Conservation (phyloP, 2,888 invertebrate species). For the Leuctra nigra region DNA sequence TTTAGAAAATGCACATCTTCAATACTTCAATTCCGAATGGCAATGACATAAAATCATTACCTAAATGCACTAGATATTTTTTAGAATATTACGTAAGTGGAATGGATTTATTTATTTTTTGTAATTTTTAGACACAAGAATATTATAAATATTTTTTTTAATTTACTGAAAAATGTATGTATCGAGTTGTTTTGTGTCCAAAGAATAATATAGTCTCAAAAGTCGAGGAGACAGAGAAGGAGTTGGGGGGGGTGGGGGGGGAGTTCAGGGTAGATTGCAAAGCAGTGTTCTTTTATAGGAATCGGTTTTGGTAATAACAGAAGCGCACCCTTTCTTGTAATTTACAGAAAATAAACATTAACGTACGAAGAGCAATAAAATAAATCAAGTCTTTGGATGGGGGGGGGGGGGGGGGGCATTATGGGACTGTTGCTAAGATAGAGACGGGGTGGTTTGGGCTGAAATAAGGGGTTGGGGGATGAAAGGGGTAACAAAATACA, state of each 20-base stretch:
- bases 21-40: too few relatives aligned
- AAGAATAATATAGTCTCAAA: too few relatives aligned
- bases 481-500: slow-evolving; percentile 17
- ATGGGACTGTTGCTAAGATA: slow-evolving; percentile 16
- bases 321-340: slow-evolving; percentile 48
- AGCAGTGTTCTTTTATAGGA: neutral
- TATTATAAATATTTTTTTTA: too few relatives aligned
- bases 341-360: slow-evolving; percentile 50
- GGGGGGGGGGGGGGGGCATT: slow-evolving; percentile 24
- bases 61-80: too few relatives aligned
- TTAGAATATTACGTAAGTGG: too few relatives aligned
- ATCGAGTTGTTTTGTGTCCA: too few relatives aligned
- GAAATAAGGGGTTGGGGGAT: slow-evolving; percentile 2
- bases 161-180: too few relatives aligned
- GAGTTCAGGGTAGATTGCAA: neutral
- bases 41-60: too few relatives aligned
- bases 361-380: slow-evolving; percentile 51
- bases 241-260: too few relatives aligned
- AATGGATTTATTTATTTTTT: too few relatives aligned
- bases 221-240: slow-evolving; percentile 10
- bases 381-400: slow-evolving; percentile 45
- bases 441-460: slow-evolving; percentile 17
- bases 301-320: slow-evolving; percentile 19
- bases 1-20: too few relatives aligned
- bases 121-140: too few relatives aligned